A percentile compares a stretch with the other conserved stretches of the same genome.
phyloP scores from a whole-genome alignment of 1,140 invertebrate species.

The Scylla paramamosain region DNA sequence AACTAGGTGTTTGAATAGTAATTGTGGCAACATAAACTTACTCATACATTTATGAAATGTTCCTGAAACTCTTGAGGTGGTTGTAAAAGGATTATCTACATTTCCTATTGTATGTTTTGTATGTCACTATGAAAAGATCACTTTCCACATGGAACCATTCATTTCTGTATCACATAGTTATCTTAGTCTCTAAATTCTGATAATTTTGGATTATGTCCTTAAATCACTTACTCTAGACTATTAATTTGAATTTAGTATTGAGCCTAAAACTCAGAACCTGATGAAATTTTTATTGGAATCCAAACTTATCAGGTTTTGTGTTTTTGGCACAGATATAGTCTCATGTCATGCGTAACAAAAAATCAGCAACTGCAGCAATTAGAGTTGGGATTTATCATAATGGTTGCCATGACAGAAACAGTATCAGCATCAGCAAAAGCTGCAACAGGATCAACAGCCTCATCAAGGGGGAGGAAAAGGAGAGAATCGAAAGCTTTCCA shows the following conservation, averaged over 20 bases:
- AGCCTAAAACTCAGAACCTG: constrained; percentile 73
- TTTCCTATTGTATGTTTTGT: too few species aligned
- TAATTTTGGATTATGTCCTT: too few species aligned
- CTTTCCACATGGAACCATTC: too few species aligned
- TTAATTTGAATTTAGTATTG: constrained; percentile 30
- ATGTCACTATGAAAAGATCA: too few species aligned
- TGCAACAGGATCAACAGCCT: constrained; percentile 56
- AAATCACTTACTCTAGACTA: too few species aligned
- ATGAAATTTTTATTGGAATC: constrained; percentile 55
- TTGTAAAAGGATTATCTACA: too few species aligned
- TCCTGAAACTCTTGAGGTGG: too few species aligned
- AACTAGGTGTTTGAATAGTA: too few species aligned
- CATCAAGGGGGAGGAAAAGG: constrained; percentile 67
- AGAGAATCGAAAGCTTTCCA: constrained; percentile 59
- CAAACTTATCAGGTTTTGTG: constrained; percentile 74
- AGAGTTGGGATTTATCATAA: constrained; percentile 73
- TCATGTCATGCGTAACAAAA: constrained; percentile 74
- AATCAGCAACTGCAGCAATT: constrained; percentile 71
- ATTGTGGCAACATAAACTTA: too few species aligned
- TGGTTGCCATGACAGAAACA: constrained; percentile 73
- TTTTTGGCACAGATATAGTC: constrained; percentile 73
- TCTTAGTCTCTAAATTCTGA: too few species aligned
- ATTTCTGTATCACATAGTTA: too few species aligned
- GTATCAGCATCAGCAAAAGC: constrained; percentile 68
- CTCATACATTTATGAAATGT: too few species aligned